Conservation (phyloP, 2,888 invertebrate genomes). For the Drosophila koepferae region DNA sequence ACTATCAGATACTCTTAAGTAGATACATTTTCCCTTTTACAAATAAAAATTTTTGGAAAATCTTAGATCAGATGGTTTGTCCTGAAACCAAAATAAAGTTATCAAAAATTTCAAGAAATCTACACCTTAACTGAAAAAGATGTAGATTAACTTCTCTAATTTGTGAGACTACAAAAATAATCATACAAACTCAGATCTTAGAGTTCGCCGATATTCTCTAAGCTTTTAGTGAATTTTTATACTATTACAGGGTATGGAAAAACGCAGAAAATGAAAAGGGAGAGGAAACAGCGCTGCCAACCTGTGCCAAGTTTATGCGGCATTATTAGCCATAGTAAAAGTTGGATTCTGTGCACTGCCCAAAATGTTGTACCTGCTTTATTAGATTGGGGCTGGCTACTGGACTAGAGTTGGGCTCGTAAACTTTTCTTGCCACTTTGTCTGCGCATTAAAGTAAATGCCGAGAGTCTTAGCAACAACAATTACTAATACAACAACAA, state of each 20-base stretch:
- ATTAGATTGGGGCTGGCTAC: conserved; percentile 64
- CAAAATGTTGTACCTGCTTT: conserved; percentile 65
- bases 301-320: conserved; percentile 73
- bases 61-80: neutral
- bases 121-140: neutral
- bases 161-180: too few relatives aligned
- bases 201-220: too few relatives aligned
- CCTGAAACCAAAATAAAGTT: neutral
- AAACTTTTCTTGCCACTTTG: conserved; percentile 71
- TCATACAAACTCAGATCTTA: too few relatives aligned
- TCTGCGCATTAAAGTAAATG: conserved; percentile 72
- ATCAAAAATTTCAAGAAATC: too few relatives aligned
- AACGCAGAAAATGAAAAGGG: neutral
- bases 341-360: conserved; percentile 64
- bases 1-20: neutral
- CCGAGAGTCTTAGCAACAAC: conserved; percentile 35
- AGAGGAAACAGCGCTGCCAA: conserved; percentile 46
- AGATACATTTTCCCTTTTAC: neutral
- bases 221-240: neutral
- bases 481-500: conserved; percentile 20
- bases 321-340: conserved; percentile 77
- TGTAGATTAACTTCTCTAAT: neutral
- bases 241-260: conserved; percentile 2
- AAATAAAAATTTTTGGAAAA: neutral
- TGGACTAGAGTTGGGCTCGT: conserved; percentile 44